These are phyloP conservation scores for Herpetotheres cachinnans DNA, from an alignment of 2,113 vertebrate genomes.

Conservation along the genomic window DNA sequence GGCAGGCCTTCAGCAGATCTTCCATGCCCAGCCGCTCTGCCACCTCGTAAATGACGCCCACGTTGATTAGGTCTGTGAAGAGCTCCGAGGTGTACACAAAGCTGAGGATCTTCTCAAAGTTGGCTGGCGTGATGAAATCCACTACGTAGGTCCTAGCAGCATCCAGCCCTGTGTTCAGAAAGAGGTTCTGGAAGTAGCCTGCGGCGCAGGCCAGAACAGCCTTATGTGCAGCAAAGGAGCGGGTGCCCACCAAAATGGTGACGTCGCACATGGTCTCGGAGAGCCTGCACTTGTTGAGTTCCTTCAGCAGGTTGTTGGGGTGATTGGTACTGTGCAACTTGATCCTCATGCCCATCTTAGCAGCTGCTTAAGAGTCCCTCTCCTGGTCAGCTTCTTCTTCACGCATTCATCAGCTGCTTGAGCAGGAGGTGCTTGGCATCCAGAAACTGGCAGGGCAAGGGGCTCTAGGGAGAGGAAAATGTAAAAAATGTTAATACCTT, in stretches of 20 bases:
- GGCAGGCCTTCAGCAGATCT: conserved; percentile 88
- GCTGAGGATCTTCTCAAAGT: conserved; percentile 94
- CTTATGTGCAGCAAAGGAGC: conserved; percentile 90
- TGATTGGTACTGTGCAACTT: conserved; percentile 91
- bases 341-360: conserved; percentile 94
- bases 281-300: conserved; percentile 91
- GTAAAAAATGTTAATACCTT: neutral
- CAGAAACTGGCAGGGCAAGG: conserved; percentile 26
- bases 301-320: conserved; percentile 87
- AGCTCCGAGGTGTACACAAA: conserved; percentile 95
- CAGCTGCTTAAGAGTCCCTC: conserved; percentile 47
- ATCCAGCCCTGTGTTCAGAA: conserved; percentile 75
- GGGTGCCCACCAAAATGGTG: conserved; percentile 87
- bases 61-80: conserved; percentile 91
- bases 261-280: conserved; percentile 91
- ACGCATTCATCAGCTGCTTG: neutral
- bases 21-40: conserved; percentile 88
- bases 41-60: conserved; percentile 93
- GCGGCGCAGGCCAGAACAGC: conserved; percentile 89
- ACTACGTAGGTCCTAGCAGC: conserved; percentile 81
- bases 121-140: conserved; percentile 90
- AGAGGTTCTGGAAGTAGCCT: conserved; percentile 90
- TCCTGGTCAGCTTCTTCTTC: conserved; percentile 1
- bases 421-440: conserved; percentile 1
- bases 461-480: neutral